phyloP scores from a whole-genome alignment of 2,888 invertebrate genomes.

The Isotomurus palustris region DNA sequence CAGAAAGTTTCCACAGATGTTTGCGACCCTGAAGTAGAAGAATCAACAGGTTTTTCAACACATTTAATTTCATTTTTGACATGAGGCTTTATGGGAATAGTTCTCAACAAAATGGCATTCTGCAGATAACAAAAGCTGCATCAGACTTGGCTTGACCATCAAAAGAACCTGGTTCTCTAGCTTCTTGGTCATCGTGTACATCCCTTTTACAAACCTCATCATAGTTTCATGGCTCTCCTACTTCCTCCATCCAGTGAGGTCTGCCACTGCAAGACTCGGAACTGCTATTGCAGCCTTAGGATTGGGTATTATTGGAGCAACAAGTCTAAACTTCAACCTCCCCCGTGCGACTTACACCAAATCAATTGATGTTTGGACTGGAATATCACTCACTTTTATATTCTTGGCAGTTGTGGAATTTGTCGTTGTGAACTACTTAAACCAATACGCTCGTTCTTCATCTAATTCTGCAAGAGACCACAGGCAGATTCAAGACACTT shows the following conservation, averaged over 20 bases:
- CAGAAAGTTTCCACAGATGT: slow-evolving; percentile 49
- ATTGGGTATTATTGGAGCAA: slow-evolving; percentile 24
- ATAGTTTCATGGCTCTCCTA: slow-evolving; percentile 48
- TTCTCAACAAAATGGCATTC: neutral
- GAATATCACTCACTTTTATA: slow-evolving; percentile 43
- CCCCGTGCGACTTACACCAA: slow-evolving; percentile 36
- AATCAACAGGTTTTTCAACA: slow-evolving; percentile 47
- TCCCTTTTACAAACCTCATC: slow-evolving; percentile 51
- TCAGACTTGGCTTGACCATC: slow-evolving; percentile 50
- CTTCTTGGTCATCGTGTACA: slow-evolving; percentile 53
- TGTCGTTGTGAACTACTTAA: slow-evolving; percentile 40
- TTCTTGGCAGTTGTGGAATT: slow-evolving; percentile 44
- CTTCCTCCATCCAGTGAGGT: slow-evolving; percentile 38
- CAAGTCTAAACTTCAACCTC: slow-evolving; percentile 30
- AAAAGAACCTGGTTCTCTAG: slow-evolving; percentile 53
- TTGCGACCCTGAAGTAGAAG: slow-evolving; percentile 50
- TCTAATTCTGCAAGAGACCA: neutral
- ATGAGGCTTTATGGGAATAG: too few species aligned
- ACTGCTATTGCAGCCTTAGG: slow-evolving; percentile 36
- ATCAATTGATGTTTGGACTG: slow-evolving; percentile 45
- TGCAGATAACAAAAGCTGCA: slow-evolving; percentile 46
- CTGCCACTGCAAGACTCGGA: slow-evolving; percentile 40
- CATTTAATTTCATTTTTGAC: neutral
- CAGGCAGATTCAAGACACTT: neutral
- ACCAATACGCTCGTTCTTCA: neutral